Percentiles rank a stretch among this genome's conserved stretches.
phyloP scores from a whole-genome alignment of 2,888 invertebrate genomes.

The Epinotia nisella region DNA sequence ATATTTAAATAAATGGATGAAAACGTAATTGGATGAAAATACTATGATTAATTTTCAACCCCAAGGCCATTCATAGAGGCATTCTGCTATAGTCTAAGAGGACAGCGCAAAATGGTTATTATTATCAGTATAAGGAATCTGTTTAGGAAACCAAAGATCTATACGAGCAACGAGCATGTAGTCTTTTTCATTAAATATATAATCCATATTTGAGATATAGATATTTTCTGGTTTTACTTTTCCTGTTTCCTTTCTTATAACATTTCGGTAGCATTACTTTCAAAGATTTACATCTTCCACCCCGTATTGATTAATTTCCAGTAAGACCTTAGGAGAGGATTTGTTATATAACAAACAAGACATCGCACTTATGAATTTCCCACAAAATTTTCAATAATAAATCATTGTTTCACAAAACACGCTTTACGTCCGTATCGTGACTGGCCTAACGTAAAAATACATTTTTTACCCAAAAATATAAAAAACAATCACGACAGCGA shows the following conservation, averaged over 20 bases:
- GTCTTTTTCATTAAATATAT: background rate
- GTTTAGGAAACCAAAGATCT: no score
- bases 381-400: conserved; percentile 2
- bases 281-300: no score
- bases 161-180: background rate
- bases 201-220: background rate
- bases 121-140: no score
- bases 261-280: no score
- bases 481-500: conserved; percentile 32
- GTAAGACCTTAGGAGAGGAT: background rate
- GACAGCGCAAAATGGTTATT: background rate
- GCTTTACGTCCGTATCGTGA: conserved; percentile 23
- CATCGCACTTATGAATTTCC: background rate
- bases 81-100: background rate
- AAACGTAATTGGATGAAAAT: background rate
- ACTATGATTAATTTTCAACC: background rate
- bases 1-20: background rate
- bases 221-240: background rate
- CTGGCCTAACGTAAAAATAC: conserved; percentile 10
- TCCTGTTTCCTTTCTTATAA: background rate
- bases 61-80: background rate
- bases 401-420: conserved; percentile 11
- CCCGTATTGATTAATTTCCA: no score
- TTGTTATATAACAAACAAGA: background rate
- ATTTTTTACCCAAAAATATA: conserved; percentile 22